These are phyloP conservation scores for Eurosta solidaginis DNA, from an alignment of 1,140 invertebrate species.

Conservation along the genomic window DNA sequence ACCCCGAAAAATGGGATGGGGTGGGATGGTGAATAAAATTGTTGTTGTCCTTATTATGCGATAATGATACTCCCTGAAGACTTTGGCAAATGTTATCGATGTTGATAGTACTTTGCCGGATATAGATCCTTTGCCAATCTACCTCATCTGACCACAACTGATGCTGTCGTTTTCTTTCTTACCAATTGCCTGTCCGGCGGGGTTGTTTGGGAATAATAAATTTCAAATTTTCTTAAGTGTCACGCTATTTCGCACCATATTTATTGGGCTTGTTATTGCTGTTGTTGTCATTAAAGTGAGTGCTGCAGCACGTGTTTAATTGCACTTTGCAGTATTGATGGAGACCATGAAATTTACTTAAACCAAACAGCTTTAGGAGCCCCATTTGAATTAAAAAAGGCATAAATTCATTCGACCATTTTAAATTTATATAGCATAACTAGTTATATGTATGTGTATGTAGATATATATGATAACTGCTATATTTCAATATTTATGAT, in stretches of 20 bases:
- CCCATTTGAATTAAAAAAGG: no score
- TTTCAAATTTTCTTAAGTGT: background rate
- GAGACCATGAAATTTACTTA: conserved; percentile 1
- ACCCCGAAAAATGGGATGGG: no score
- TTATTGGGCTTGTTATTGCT: background rate
- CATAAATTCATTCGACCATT: no score
- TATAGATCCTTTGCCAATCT: no score
- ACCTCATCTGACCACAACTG: no score
- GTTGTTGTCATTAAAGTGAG: conserved; percentile 7
- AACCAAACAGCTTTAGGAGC: background rate
- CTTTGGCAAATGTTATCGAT: no score
- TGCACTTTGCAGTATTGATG: conserved; percentile 28
- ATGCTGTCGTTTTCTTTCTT: no score
- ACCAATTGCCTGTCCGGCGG: background rate
- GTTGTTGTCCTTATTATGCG: no score
- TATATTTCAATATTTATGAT: background rate
- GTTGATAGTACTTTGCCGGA: no score
- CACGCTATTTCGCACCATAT: background rate
- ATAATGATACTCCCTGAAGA: no score
- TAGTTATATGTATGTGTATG: background rate
- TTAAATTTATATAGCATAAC: background rate
- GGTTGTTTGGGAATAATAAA: background rate
- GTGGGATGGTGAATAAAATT: no score
- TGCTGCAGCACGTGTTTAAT: conserved; percentile 7
- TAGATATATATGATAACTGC: background rate